These are phyloP conservation scores for Aurelia coerulea DNA, from an alignment of 30 jellyfish, hydroid and myxozoan genomes.

Conservation along the genomic window DNA sequence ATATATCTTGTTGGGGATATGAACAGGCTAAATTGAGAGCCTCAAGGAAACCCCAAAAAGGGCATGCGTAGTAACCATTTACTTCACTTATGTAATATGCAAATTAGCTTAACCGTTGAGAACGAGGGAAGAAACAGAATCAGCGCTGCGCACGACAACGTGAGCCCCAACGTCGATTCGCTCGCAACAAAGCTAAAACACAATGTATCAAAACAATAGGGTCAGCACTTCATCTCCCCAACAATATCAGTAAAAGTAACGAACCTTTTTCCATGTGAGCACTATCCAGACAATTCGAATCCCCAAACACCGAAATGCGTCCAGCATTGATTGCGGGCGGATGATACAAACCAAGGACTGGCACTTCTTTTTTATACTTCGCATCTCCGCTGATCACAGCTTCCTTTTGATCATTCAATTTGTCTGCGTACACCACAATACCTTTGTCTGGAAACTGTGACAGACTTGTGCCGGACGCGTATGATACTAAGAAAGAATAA, in stretches of 20 bases:
- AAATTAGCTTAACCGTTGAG: no score
- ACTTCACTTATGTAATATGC: no score
- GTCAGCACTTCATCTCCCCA: no score
- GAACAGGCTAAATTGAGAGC: no score
- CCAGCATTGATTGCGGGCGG: constrained; percentile 87
- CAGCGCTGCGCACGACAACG: no score
- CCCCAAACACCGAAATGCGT: constrained; percentile 93
- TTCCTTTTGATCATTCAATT: constrained; percentile 75
- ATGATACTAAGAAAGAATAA: constrained; percentile 57
- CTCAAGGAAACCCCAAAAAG: no score
- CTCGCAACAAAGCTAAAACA: no score
- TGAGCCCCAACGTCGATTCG: no score
- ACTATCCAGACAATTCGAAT: constrained; percentile 92
- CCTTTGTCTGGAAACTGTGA: constrained; percentile 93
- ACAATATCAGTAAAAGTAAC: not conserved
- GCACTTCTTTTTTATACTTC: constrained; percentile 61
- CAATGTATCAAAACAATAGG: no score
- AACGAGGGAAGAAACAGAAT: no score
- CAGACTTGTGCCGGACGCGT: constrained; percentile 90
- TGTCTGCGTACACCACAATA: constrained; percentile 58
- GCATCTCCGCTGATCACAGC: constrained; percentile 80
- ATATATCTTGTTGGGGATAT: no score
- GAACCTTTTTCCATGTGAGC: constrained; percentile 90
- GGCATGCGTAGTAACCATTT: no score
- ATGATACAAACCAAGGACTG: constrained; percentile 89